Percentiles rank a stretch among this genome's conserved stretches.
Conservation (phyloP, 2,797 vertebrate species). For the Mus minutoides region DNA sequence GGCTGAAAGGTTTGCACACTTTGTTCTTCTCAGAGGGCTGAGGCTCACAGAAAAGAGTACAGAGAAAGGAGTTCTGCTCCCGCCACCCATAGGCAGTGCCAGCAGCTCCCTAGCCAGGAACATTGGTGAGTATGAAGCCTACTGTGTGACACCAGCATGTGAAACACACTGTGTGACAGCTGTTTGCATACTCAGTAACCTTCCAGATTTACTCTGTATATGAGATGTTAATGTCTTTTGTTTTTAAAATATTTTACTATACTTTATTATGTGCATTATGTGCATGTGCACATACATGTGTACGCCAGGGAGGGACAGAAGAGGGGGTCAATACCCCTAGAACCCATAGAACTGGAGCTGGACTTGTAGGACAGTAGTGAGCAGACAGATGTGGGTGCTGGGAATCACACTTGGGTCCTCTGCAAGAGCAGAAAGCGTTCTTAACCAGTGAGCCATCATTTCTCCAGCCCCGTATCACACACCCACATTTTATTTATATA, state of each 20-base stretch:
- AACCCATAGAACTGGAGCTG: neutral
- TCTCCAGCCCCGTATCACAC: neutral
- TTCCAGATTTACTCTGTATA: conserved; percentile 2
- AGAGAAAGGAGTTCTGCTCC: neutral
- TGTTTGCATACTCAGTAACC: neutral
- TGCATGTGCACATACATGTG: neutral
- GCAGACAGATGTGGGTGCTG: neutral
- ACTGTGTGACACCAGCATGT: neutral
- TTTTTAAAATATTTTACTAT: neutral
- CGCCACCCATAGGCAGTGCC: neutral
- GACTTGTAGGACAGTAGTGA: neutral
- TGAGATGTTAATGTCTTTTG: neutral
- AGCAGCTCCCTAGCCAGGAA: neutral
- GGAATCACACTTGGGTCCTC: neutral
- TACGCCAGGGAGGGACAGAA: neutral
- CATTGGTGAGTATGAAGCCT: neutral
- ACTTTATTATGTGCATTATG: neutral
- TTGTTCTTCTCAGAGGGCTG: neutral
- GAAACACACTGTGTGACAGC: neutral
- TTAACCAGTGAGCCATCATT: neutral
- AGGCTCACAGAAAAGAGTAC: neutral
- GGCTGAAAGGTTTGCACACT: conserved; percentile 4
- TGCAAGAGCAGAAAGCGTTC: neutral
- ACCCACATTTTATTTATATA: neutral
- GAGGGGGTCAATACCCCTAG: neutral